Percentiles rank a stretch among this genome's conserved stretches.
Evolutionary conservation across 2,888 invertebrate genomes (phyloP).

Genomic region (Neocrepidodera transversa): DNA sequence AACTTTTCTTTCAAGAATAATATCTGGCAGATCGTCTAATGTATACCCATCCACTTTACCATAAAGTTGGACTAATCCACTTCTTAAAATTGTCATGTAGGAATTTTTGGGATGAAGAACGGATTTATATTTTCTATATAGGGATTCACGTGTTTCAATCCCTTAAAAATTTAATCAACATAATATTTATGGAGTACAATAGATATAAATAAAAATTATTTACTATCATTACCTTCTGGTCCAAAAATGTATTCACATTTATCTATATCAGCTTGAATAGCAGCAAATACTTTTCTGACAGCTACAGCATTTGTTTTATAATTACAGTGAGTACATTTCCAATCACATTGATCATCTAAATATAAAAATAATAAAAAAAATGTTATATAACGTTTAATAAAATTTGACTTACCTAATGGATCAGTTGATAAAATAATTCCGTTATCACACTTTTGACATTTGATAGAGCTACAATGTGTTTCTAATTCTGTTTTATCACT

Average conservation of each 20-base stretch:
- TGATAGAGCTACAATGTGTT: constrained; percentile 79
- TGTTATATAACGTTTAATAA: neutral
- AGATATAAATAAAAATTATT: too few relatives aligned
- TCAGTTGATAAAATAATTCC: constrained; percentile 71
- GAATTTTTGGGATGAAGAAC: constrained; percentile 81
- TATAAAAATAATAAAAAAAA: neutral
- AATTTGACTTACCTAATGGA: constrained; percentile 67
- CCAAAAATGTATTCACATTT: constrained; percentile 66
- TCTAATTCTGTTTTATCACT: constrained; percentile 81
- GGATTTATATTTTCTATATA: constrained; percentile 56
- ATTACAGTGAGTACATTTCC: constrained; percentile 75
- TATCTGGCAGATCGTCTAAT: constrained; percentile 75
- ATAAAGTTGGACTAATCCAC: constrained; percentile 78
- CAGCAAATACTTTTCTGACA: constrained; percentile 67
- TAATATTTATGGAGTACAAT: too few relatives aligned
- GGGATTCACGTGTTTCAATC: constrained; percentile 70
- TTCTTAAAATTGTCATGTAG: constrained; percentile 71
- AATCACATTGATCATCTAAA: constrained; percentile 53
- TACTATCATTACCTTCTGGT: constrained; percentile 67
- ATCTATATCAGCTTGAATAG: constrained; percentile 74
- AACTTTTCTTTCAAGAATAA: constrained; percentile 76
- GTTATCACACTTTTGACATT: constrained; percentile 79
- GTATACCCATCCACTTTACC: constrained; percentile 77
- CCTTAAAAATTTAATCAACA: constrained; percentile 27
- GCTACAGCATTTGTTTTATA: constrained; percentile 68